Evolutionary conservation across 1,140 invertebrate genomes (phyloP), one percentile per base, ranked within the genome.

Genomic region (Drosophila orosa): DNA sequence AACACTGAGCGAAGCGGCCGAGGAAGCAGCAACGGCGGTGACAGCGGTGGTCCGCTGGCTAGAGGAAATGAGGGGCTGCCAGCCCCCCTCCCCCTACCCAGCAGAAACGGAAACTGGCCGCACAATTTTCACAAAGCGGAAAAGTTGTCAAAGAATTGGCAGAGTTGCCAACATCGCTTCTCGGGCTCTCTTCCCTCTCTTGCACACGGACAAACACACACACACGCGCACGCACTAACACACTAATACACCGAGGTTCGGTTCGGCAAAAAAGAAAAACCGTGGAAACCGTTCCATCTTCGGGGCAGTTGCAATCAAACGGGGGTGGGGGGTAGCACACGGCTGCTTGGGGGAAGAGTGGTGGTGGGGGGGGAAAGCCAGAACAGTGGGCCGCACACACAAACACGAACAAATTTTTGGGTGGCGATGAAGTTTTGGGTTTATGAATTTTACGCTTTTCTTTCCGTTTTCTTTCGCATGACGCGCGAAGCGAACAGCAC

Each of bases 121-220:
- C 75, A 77, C 48, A 77, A 56, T 78, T 78, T 78, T 78, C 74
- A 78, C 74, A 60, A 77, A 69, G 75, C 57, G 74, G 74, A 78
- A 78, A 78, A 77, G 65, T 78, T 77, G 65, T 69, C 67, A 71
- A 75, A 78, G 73, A 78, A 78, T 78, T 78, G 52, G 52, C 74
- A 78, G 74, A 69, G 74, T 77, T 78, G 74, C 74, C 74, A 77
- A 50, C 73, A 75, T 37, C 37, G 39, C 44, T 65, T 62, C 31
- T 54, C 31, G 13, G 31, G 55, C 71, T 45, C 59, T 55, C 55
- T 45, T 62, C 50, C 56, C 42, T 50, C 48, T 60, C 59, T 73
- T 48, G 22, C 56, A 37, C 65, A 37, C 27, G 15, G n/a, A 15
- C 55, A 15, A 9, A 25, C 47, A 27, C 10, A 68, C 63, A 58